Percentiles rank a stretch among this genome's conserved stretches.
These are phyloP conservation scores for Telmatochromis bifrenatus DNA, from an alignment of 2,113 vertebrate genomes.

Conservation along the genomic window DNA sequence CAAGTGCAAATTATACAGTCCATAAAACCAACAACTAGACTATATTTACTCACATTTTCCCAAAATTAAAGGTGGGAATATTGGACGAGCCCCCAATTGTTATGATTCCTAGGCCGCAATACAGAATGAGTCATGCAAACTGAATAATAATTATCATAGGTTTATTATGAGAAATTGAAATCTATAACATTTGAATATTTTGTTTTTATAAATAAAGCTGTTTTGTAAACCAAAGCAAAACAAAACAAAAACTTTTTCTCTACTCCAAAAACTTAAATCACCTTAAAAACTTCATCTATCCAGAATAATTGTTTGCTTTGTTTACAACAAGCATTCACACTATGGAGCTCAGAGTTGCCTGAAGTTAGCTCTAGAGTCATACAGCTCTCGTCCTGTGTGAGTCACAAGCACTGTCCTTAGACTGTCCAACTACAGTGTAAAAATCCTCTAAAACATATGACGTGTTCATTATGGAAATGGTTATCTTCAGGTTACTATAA, in stretches of 20 bases:
- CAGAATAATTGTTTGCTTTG: not conserved
- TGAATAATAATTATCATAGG: not conserved
- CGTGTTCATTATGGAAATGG: not conserved
- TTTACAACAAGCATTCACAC: not conserved
- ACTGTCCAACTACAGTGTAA: not conserved
- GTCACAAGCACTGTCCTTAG: not conserved
- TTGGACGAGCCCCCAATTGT: not conserved
- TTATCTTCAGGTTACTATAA: not conserved
- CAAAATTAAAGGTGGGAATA: not conserved
- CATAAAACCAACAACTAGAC: not conserved
- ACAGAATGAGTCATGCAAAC: not conserved
- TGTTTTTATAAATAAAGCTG: not conserved
- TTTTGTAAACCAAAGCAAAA: accelerated
- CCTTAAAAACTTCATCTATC: not conserved
- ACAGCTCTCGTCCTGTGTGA: not conserved
- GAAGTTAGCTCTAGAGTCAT: not conserved
- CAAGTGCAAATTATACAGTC: not conserved
- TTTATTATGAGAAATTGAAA: not conserved
- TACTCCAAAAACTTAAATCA: not conserved
- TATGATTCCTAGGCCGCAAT: accelerated
- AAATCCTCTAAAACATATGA: not conserved
- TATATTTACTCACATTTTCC: not conserved
- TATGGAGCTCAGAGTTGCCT: not conserved
- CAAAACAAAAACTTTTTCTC: not conserved
- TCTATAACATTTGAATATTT: not conserved